phyloP scores from a whole-genome alignment of 2,888 invertebrate genomes.

The Epinotia nisella region DNA sequence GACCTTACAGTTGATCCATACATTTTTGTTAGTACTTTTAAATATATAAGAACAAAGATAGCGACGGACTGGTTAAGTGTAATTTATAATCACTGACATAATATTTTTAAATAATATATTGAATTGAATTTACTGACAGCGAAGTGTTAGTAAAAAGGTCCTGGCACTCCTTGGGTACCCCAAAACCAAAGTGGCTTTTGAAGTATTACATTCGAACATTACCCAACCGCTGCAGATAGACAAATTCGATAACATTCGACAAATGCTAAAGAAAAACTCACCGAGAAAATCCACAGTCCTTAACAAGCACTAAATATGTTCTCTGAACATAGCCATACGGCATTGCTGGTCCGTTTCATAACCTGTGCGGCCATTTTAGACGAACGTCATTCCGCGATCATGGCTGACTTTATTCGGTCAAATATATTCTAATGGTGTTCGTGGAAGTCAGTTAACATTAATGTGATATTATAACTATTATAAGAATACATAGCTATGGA shows the following conservation, averaged over 20 bases:
- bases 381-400: slow-evolving; percentile 48
- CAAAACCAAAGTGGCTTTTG: too few species aligned
- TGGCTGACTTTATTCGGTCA: slow-evolving; percentile 51
- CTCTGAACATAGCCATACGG: slow-evolving; percentile 53
- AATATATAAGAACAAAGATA: too few species aligned
- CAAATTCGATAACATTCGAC: not conserved
- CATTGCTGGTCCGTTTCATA: slow-evolving; percentile 53
- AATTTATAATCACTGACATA: too few species aligned
- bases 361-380: slow-evolving; percentile 49
- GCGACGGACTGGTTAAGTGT: too few species aligned
- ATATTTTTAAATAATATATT: too few species aligned
- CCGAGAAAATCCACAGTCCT: slow-evolving; percentile 37
- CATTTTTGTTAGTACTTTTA: too few species aligned
- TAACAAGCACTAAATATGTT: slow-evolving; percentile 52
- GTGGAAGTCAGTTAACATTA: slow-evolving; percentile 1
- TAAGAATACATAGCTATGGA: not conserved
- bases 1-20: too few species aligned
- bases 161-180: too few species aligned
- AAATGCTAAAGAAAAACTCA: slow-evolving; percentile 6
- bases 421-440: slow-evolving; percentile 47
- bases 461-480: not conserved
- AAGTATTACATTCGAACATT: not conserved
- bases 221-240: not conserved
- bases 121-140: too few species aligned
- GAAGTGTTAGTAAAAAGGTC: too few species aligned